Evolutionary conservation across 1,140 invertebrate species (phyloP), one percentile per base, ranked within the genome.

Genomic region (Octopus sinensis): DNA sequence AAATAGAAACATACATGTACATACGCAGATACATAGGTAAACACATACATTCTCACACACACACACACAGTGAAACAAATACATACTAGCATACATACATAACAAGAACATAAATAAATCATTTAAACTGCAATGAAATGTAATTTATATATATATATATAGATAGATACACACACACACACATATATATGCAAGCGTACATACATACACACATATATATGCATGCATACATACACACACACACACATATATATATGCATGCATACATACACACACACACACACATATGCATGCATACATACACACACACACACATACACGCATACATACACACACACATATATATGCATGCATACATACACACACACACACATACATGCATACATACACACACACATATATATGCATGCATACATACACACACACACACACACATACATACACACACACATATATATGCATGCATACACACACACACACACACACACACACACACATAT

Each of bases 381-480:
- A 79, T 13, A 80, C 17, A 75, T 71, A 73, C 12, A 30, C 12
- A 81, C 54, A 52, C 54, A 76, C 6, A 62, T 51, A 54, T 62
- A 54, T 53, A 43, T 62, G n/a, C 62, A 80, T 52, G 79, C 23
- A 80, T 79, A 79, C n/a, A 71, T 79, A 79, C 73, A 82, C 71
- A 71, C 52, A 80, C 71, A 79, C 51, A 68, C 51, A 52, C 51
- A 82, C 73, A 79, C 53, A 80, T 75, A 52, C 73, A 73, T 54
- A 79, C 56, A 82, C 53, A 79, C 68, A 79, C 53, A 82, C 68
- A 82, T 62, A 82, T 68, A 82, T 54, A 79, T 75, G 79, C 71
- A 82, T 75, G 79, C 53, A 79, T 75, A 79, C 53, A 82, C 78
- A 82, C 53, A 82, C 68, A 82, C 53, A 82, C 68, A 82, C 53